phyloP scores from a whole-genome alignment of 2,888 invertebrate species.

The Lithophane ornitopus region DNA sequence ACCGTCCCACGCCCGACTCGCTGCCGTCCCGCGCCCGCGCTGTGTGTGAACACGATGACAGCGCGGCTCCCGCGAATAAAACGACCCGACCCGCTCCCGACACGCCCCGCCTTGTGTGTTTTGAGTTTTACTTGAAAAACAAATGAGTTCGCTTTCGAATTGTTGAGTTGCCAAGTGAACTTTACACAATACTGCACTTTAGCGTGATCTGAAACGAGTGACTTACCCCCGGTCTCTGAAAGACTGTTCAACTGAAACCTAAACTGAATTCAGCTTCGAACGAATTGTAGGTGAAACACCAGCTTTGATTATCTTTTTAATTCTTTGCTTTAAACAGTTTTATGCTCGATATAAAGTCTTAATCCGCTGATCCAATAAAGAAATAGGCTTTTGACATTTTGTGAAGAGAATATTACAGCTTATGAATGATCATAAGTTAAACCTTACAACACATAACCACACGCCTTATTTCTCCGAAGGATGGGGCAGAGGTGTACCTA shows the following conservation, averaged over 20 bases:
- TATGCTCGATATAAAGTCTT: not conserved
- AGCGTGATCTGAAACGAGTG: not conserved
- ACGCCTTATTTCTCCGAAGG: too few relatives aligned
- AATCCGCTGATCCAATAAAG: not conserved
- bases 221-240: not conserved
- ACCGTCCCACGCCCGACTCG: too few relatives aligned
- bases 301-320: not conserved
- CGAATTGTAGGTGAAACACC: not conserved
- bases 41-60: too few relatives aligned
- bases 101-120: too few relatives aligned
- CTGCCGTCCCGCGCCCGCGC: too few relatives aligned
- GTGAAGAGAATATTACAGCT: too few relatives aligned
- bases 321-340: not conserved
- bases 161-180: not conserved
- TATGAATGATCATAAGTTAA: too few relatives aligned
- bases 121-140: not conserved
- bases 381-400: not conserved
- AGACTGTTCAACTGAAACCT: not conserved
- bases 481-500: too few relatives aligned
- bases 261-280: not conserved
- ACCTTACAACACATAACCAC: not conserved
- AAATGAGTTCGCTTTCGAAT: slow-evolving; percentile 1
- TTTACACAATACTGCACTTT: not conserved
- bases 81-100: too few relatives aligned
- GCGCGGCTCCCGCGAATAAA: too few relatives aligned